Conservation (phyloP, 2,888 invertebrate genomes). For the Sphinx pinastri region DNA sequence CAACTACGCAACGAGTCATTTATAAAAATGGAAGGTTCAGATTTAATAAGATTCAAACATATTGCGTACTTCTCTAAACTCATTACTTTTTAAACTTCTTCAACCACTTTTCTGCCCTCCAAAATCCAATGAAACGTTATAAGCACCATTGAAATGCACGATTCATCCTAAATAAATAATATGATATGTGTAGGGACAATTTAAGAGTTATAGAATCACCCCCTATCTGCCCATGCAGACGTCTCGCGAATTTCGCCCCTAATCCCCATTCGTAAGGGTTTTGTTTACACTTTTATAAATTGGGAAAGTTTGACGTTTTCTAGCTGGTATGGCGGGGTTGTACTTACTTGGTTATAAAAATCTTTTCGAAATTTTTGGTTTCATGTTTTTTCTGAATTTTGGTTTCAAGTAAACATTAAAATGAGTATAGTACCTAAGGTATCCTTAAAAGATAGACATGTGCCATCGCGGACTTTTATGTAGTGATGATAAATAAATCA, state of each 20-base stretch:
- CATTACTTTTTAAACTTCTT: background rate
- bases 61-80: background rate
- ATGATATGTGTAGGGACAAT: slow-evolving; percentile 52
- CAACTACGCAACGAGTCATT: too few species aligned
- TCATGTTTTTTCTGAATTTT: too few species aligned
- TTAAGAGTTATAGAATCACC: slow-evolving; percentile 35
- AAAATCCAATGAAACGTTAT: background rate
- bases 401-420: too few species aligned
- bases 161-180: slow-evolving; percentile 64
- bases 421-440: too few species aligned
- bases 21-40: too few species aligned
- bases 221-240: slow-evolving; percentile 26
- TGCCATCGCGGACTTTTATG: too few species aligned
- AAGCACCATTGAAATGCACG: slow-evolving; percentile 40
- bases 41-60: too few species aligned
- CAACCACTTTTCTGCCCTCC: background rate
- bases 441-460: too few species aligned
- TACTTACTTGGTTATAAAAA: background rate
- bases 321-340: slow-evolving; percentile 26
- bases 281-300: slow-evolving; percentile 57
- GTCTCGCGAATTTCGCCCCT: slow-evolving; percentile 38
- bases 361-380: background rate
- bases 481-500: too few species aligned
- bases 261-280: slow-evolving; percentile 36
- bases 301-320: slow-evolving; percentile 46